Conservation (phyloP, 2,113 vertebrate genomes). For the Vireo altiloquus region DNA sequence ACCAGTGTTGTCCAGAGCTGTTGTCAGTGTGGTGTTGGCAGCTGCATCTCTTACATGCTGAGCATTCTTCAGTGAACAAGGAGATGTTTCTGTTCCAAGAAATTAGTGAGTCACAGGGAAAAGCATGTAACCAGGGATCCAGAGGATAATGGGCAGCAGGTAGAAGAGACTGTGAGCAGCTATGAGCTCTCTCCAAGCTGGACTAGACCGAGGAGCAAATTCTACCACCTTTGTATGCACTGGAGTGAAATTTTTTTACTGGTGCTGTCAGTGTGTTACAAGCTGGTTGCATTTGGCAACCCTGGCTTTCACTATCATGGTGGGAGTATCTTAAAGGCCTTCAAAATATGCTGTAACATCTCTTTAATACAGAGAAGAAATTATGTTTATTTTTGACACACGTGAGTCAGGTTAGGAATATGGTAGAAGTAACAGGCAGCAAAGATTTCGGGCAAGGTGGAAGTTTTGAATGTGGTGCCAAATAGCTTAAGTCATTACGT, state of each 20-base stretch:
- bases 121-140: neutral
- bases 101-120: neutral
- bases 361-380: neutral
- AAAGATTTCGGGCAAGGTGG: neutral
- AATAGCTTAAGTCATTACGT: neutral
- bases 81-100: neutral
- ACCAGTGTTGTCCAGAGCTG: neutral
- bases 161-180: neutral
- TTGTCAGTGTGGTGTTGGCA: neutral
- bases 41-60: neutral
- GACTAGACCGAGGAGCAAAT: neutral
- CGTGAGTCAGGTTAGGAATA: neutral
- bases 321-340: neutral
- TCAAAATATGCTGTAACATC: neutral
- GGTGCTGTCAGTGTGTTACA: neutral
- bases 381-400: neutral
- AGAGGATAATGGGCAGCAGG: neutral
- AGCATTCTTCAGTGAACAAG: neutral
- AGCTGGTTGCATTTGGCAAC: neutral
- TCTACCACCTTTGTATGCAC: neutral
- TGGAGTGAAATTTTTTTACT: neutral
- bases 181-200: neutral
- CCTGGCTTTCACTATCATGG: neutral
- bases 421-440: neutral
- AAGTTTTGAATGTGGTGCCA: neutral